These are phyloP conservation scores for Ectemnius continuus DNA, from an alignment of 2,888 invertebrate species.

Conservation along the genomic window DNA sequence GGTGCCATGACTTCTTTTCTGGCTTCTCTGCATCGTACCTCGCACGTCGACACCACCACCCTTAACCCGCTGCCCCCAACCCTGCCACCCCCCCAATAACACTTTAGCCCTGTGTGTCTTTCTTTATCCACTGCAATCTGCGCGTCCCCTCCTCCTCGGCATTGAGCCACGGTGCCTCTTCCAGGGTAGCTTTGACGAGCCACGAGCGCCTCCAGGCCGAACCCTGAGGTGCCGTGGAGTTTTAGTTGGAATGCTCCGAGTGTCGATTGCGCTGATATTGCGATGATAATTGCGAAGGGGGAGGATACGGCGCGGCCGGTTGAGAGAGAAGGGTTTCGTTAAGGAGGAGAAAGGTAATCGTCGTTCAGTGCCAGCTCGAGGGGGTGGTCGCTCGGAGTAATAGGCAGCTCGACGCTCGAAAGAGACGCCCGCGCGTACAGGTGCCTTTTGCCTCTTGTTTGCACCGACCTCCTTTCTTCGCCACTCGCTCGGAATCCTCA, in stretches of 20 bases:
- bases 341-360: not conserved
- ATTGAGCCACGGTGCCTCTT: constrained; percentile 1
- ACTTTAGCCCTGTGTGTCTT: constrained; percentile 19
- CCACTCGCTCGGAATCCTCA: not conserved
- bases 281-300: too few relatives aligned
- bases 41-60: not conserved
- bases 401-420: constrained; percentile 7
- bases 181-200: not conserved
- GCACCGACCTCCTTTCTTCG: constrained; percentile 8
- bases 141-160: constrained; percentile 14
- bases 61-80: too few relatives aligned
- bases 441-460: constrained; percentile 1
- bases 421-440: constrained; percentile 2
- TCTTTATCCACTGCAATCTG: constrained; percentile 10
- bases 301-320: not conserved
- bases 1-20: not conserved
- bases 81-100: not conserved
- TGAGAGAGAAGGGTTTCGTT: not conserved
- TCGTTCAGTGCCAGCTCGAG: constrained; percentile 5
- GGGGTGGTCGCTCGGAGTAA: constrained; percentile 3
- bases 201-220: not conserved
- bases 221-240: too few relatives aligned
- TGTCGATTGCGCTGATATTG: too few relatives aligned
- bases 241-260: too few relatives aligned
- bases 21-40: not conserved